Percentiles rank a stretch among this genome's conserved stretches.
Conservation (phyloP, 2,113 vertebrate species). For the Hypomesus transpacificus region DNA sequence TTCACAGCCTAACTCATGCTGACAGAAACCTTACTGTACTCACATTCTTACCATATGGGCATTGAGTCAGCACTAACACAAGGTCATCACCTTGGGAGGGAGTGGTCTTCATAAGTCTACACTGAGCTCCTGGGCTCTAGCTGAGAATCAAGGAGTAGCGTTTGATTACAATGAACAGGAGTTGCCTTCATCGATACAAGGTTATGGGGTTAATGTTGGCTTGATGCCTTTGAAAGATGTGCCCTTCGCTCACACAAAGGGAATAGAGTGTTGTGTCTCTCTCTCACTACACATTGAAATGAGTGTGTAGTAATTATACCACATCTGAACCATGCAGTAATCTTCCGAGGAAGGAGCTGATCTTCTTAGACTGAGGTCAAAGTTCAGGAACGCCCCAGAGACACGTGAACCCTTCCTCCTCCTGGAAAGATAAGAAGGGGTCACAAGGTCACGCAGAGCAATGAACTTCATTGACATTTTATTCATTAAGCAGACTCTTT, state of each 20-base stretch:
- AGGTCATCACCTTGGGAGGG: constrained; percentile 13
- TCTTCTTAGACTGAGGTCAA: too few relatives aligned
- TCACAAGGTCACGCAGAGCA: too few relatives aligned
- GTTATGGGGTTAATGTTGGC: background rate
- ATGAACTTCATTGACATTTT: background rate
- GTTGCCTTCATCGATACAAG: background rate
- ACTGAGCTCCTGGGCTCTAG: background rate
- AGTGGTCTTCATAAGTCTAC: background rate
- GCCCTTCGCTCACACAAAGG: too few relatives aligned
- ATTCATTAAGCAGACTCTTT: background rate
- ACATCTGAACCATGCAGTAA: too few relatives aligned
- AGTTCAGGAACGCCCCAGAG: too few relatives aligned
- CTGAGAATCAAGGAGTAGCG: background rate
- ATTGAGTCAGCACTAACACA: constrained; percentile 21
- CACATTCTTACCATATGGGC: background rate
- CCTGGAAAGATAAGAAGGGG: too few relatives aligned
- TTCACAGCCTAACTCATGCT: background rate
- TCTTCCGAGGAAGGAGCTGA: too few relatives aligned
- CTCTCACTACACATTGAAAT: too few relatives aligned
- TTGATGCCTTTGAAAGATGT: background rate
- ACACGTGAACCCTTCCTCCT: too few relatives aligned
- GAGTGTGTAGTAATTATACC: too few relatives aligned
- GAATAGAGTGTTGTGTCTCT: too few relatives aligned
- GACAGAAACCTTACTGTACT: constrained; percentile 7
- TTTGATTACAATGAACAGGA: background rate